Evolutionary conservation across 2,113 vertebrate genomes (phyloP).

Genomic region (Tachycineta bicolor): DNA sequence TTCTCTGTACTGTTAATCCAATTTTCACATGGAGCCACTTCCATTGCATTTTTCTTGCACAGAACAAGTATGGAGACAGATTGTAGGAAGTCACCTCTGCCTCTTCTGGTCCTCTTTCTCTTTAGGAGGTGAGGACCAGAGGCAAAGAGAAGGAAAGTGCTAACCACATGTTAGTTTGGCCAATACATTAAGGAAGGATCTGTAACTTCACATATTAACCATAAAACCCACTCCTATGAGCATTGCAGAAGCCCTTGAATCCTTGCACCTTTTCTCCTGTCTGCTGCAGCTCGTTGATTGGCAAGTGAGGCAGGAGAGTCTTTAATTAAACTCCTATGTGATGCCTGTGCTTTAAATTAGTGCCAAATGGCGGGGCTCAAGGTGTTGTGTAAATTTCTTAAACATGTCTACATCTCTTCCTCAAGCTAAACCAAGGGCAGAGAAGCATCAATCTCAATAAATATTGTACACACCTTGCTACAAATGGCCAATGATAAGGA

Average conservation of each 20-base stretch:
- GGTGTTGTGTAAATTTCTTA: background rate
- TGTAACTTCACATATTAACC: background rate
- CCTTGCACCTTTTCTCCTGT: background rate
- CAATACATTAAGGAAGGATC: background rate
- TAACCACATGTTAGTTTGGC: background rate
- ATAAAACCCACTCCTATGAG: background rate
- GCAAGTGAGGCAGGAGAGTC: constrained; percentile 6
- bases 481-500: background rate
- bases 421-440: background rate
- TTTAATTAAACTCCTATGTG: constrained; percentile 60
- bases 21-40: background rate
- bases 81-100: background rate
- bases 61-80: background rate
- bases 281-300: constrained; percentile 17
- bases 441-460: constrained; percentile 1
- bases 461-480: background rate
- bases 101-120: background rate
- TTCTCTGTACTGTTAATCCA: background rate
- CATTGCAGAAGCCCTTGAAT: background rate
- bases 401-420: background rate
- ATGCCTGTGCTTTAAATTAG: constrained; percentile 22
- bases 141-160: background rate
- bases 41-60: background rate
- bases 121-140: background rate
- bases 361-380: background rate